A percentile compares a stretch with the other conserved stretches of the same genome.
These are phyloP conservation scores for Thymelicus lineola DNA, from an alignment of 2,888 invertebrate genomes.

Conservation along the genomic window DNA sequence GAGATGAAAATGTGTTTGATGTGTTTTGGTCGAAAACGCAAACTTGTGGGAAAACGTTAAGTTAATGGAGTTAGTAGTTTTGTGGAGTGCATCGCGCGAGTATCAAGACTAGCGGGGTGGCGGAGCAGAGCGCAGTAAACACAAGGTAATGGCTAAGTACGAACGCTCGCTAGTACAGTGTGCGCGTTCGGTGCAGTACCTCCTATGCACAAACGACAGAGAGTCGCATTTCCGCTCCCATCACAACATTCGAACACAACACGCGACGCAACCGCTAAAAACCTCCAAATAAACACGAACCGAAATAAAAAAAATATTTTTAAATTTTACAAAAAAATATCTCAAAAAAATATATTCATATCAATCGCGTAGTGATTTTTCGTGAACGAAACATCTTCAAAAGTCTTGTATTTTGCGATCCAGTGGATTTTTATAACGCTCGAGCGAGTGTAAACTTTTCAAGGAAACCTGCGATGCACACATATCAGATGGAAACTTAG, in stretches of 20 bases:
- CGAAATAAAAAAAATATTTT: constrained; percentile 62
- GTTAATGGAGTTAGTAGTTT: background rate
- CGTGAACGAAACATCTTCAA: constrained; percentile 62
- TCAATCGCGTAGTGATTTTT: constrained; percentile 68
- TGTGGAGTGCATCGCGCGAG: constrained; percentile 49
- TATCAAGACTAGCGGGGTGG: constrained; percentile 64
- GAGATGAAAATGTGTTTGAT: background rate
- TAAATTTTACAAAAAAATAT: constrained; percentile 71
- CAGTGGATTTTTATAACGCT: constrained; percentile 58
- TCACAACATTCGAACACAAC: constrained; percentile 69
- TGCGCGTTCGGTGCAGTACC: constrained; percentile 84
- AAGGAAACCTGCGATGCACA: constrained; percentile 63
- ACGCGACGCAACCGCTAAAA: constrained; percentile 78
- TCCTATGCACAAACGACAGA: constrained; percentile 83
- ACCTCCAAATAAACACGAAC: constrained; percentile 71
- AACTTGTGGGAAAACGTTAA: constrained; percentile 11
- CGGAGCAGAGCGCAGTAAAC: constrained; percentile 77
- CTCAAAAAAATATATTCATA: constrained; percentile 74
- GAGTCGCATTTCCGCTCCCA: constrained; percentile 80
- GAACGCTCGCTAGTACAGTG: constrained; percentile 84
- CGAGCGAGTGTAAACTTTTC: constrained; percentile 32
- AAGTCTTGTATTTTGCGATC: constrained; percentile 65
- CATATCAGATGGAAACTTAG: constrained; percentile 83
- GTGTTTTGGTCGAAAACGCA: background rate
- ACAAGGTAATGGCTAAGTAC: constrained; percentile 86